These are phyloP conservation scores for Telmatherina bonti DNA, from an alignment of 2,797 vertebrate genomes.

Conservation along the genomic window DNA sequence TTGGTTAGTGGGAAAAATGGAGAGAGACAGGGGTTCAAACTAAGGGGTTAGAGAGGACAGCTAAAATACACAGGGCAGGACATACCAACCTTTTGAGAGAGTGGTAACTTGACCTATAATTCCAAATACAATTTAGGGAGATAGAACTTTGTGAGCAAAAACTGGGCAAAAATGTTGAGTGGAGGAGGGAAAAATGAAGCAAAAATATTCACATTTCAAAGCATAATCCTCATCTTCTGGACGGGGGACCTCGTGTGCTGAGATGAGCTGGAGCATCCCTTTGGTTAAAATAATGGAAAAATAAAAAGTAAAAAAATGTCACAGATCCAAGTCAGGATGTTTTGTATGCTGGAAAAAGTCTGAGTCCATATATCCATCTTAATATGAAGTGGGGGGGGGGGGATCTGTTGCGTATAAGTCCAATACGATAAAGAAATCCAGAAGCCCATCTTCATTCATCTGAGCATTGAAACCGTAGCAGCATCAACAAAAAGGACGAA, in stretches of 20 bases:
- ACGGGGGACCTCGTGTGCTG: constrained; percentile 28
- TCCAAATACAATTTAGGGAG: constrained; percentile 99
- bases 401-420: constrained; percentile 25
- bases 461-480: constrained; percentile 26
- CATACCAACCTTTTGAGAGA: constrained; percentile 99
- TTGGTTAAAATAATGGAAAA: constrained; percentile 44
- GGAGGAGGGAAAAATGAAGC: constrained; percentile 53
- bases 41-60: constrained; percentile 97
- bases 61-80: constrained; percentile 99
- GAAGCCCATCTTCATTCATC: constrained; percentile 42
- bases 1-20: constrained; percentile 93
- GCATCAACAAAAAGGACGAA: constrained; percentile 16
- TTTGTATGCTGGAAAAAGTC: constrained; percentile 50
- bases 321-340: constrained; percentile 48
- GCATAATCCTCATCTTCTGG: constrained; percentile 79
- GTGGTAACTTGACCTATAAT: constrained; percentile 99
- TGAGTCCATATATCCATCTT: constrained; percentile 57
- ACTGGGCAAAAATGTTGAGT: constrained; percentile 79
- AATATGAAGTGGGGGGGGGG: neutral
- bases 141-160: constrained; percentile 96
- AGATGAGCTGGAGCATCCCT: constrained; percentile 48
- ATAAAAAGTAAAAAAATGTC: neutral
- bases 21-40: constrained; percentile 89
- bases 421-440: constrained; percentile 61
- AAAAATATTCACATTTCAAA: constrained; percentile 58